These are phyloP conservation scores for Lycocerus yunnanus DNA, from an alignment of 2,888 invertebrate species.

Conservation along the genomic window DNA sequence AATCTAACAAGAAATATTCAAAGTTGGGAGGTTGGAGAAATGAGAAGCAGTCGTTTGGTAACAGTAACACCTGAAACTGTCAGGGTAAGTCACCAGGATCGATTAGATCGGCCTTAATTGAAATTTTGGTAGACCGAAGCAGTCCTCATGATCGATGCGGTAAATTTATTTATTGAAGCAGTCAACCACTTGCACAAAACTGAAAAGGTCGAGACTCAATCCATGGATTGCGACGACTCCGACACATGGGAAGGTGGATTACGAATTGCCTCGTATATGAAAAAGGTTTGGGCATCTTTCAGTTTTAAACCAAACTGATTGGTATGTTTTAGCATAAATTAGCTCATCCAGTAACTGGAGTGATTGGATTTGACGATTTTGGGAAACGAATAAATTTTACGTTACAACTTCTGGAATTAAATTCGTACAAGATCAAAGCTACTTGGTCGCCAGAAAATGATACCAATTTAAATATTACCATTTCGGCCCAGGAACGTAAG, in stretches of 20 bases:
- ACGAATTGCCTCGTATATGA: slow-evolving; percentile 69
- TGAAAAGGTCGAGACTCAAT: slow-evolving; percentile 29
- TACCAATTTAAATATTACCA: slow-evolving; percentile 15
- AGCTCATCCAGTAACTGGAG: slow-evolving; percentile 64
- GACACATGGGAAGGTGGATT: slow-evolving; percentile 64
- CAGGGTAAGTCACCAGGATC: slow-evolving; percentile 20
- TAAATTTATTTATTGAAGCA: slow-evolving; percentile 55
- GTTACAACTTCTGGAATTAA: slow-evolving; percentile 65
- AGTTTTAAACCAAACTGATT: neutral
- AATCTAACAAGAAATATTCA: slow-evolving; percentile 59
- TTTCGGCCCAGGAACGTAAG: slow-evolving; percentile 48
- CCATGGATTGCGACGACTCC: slow-evolving; percentile 40
- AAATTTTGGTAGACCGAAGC: slow-evolving; percentile 62
- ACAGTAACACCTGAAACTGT: slow-evolving; percentile 30
- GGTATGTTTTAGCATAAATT: slow-evolving; percentile 14
- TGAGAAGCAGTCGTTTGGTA: slow-evolving; percentile 16
- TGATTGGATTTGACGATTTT: slow-evolving; percentile 66
- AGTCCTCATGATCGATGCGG: slow-evolving; percentile 72
- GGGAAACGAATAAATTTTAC: slow-evolving; percentile 69
- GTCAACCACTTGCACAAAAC: slow-evolving; percentile 36
- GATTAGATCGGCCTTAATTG: neutral
- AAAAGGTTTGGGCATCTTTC: slow-evolving; percentile 54
- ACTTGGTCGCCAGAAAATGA: slow-evolving; percentile 52
- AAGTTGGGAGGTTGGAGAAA: slow-evolving; percentile 47
- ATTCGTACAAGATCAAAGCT: slow-evolving; percentile 62